These are phyloP conservation scores for Polylopha cassiicola DNA, from an alignment of 2,888 invertebrate species.

Conservation along the genomic window DNA sequence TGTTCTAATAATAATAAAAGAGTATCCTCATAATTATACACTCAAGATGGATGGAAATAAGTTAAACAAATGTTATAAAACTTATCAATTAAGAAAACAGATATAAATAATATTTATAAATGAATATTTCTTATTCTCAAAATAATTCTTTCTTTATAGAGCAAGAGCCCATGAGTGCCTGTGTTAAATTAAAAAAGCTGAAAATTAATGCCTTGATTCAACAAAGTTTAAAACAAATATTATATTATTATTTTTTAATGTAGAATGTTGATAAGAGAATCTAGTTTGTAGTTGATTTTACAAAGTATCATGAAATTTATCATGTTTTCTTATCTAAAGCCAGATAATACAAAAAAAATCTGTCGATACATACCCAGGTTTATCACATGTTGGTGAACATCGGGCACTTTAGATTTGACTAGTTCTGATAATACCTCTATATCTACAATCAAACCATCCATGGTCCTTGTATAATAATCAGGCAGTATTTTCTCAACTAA, in stretches of 20 bases:
- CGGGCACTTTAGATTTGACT: slow-evolving; percentile 88
- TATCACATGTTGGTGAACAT: slow-evolving; percentile 87
- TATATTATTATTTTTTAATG: too few relatives aligned
- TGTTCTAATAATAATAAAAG: too few relatives aligned
- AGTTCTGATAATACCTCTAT: slow-evolving; percentile 93
- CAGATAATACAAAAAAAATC: slow-evolving; percentile 14
- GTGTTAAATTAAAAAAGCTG: too few relatives aligned
- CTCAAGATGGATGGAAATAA: too few relatives aligned
- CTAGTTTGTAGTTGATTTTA: slow-evolving; percentile 1
- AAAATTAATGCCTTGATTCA: too few relatives aligned
- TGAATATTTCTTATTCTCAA: too few relatives aligned
- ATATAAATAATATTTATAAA: too few relatives aligned
- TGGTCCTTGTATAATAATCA: slow-evolving; percentile 92
- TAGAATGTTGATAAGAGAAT: slow-evolving; percentile 7
- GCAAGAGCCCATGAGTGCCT: too few relatives aligned
- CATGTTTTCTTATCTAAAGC: slow-evolving; percentile 7
- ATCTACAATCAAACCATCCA: slow-evolving; percentile 93
- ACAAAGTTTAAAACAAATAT: too few relatives aligned
- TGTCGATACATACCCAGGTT: slow-evolving; percentile 75
- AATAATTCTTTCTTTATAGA: too few relatives aligned
- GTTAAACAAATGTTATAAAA: slow-evolving; percentile 1
- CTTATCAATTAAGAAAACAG: too few relatives aligned
- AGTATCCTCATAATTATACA: too few relatives aligned
- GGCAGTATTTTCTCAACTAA: slow-evolving; percentile 91
- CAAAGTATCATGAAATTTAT: slow-evolving; percentile 14